These are phyloP conservation scores for Psix sp. DNA, from an alignment of 1,140 invertebrate species.

Conservation along the genomic window DNA sequence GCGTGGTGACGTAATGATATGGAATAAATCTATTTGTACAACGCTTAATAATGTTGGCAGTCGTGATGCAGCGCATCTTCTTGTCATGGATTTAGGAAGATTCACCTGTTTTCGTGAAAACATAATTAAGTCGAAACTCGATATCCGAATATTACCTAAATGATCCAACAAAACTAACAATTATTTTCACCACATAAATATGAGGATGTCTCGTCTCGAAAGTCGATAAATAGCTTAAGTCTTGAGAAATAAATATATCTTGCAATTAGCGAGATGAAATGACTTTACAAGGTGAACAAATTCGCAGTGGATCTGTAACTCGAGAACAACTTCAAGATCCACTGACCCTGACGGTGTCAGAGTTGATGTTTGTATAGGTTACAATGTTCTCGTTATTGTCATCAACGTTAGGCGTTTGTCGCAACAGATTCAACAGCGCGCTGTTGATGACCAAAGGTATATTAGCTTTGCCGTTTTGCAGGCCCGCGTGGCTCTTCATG, in stretches of 20 bases:
- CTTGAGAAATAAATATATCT: too few relatives aligned
- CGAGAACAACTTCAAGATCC: conserved; percentile 50
- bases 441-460: conserved; percentile 73
- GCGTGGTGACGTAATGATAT: too few relatives aligned
- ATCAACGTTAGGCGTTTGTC: conserved; percentile 67
- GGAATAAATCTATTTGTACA: too few relatives aligned
- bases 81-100: not conserved
- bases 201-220: too few relatives aligned
- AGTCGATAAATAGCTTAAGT: too few relatives aligned
- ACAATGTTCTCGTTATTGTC: conserved; percentile 64
- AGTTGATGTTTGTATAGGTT: conserved; percentile 71
- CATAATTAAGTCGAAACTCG: not conserved
- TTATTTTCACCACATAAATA: too few relatives aligned
- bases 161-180: not conserved
- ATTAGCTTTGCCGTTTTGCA: conserved; percentile 71
- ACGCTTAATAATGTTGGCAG: too few relatives aligned
- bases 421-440: conserved; percentile 69
- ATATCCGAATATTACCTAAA: too few relatives aligned
- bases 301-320: not conserved
- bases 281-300: not conserved
- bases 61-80: not conserved
- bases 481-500: conserved; percentile 64
- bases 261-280: not conserved
- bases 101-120: not conserved
- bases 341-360: conserved; percentile 68